Evolutionary conservation across 2,888 invertebrate species (phyloP).

Genomic region (Mamestra brassicae): DNA sequence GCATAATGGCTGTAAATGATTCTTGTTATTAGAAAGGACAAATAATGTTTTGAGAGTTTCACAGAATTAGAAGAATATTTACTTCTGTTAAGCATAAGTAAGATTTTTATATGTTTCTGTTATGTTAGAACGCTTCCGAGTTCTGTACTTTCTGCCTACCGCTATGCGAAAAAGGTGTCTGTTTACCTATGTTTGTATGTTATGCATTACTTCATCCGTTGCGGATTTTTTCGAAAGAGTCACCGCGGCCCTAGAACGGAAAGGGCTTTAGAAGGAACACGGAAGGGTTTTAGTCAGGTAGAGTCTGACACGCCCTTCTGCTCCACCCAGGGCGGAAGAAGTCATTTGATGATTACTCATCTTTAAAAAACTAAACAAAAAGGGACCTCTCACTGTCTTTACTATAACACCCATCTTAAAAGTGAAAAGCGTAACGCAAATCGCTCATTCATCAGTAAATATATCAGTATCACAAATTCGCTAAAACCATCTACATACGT

Average conservation of each 20-base stretch:
- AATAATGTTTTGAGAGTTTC: neutral
- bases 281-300: too few relatives aligned
- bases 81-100: neutral
- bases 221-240: too few relatives aligned
- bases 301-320: too few relatives aligned
- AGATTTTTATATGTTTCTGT: neutral
- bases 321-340: too few relatives aligned
- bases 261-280: too few relatives aligned
- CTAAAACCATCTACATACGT: conserved; percentile 4
- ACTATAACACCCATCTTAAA: neutral
- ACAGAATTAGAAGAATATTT: neutral
- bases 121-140: neutral
- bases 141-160: neutral
- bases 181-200: neutral
- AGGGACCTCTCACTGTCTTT: neutral
- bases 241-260: too few relatives aligned
- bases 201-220: neutral
- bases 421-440: conserved; percentile 10
- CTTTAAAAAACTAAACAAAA: too few relatives aligned
- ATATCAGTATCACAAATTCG: conserved; percentile 6
- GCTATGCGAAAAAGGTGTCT: neutral
- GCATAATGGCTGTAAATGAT: neutral
- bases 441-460: conserved; percentile 4
- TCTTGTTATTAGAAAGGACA: neutral
- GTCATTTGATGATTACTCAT: too few relatives aligned